These are phyloP conservation scores for Fragum fragum DNA, from an alignment of 2,888 invertebrate genomes.

Conservation along the genomic window DNA sequence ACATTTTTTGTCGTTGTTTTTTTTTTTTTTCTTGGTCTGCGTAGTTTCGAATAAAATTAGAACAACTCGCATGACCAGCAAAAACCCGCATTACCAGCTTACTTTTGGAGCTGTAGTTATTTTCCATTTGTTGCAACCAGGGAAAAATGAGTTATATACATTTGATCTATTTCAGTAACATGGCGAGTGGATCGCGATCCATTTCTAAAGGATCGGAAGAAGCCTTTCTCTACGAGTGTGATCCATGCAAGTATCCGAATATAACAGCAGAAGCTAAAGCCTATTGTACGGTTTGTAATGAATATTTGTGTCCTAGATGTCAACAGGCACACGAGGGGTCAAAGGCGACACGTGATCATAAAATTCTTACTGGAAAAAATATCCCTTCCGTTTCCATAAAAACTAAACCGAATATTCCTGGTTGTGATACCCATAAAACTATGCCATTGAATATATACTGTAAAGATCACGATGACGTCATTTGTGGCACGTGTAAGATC, in stretches of 20 bases:
- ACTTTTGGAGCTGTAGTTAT: no score
- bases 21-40: no score
- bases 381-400: background rate
- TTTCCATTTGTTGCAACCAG: no score
- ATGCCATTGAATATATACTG: background rate
- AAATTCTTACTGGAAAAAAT: slow-evolving; percentile 8
- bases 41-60: no score
- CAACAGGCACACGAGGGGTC: background rate
- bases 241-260: background rate
- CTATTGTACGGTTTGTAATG: background rate
- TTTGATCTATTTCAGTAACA: background rate
- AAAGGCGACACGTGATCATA: slow-evolving; percentile 4
- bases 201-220: slow-evolving; percentile 15
- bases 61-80: no score
- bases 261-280: background rate
- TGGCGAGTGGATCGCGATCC: background rate
- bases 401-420: background rate
- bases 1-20: no score
- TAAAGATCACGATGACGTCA: slow-evolving; percentile 5
- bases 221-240: slow-evolving; percentile 9
- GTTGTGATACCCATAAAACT: slow-evolving; percentile 5
- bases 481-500: background rate
- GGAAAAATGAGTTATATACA: no score
- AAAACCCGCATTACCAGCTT: no score
- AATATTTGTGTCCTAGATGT: slow-evolving; percentile 11